Evolutionary conservation across 2,888 invertebrate genomes (phyloP), one percentile per base, ranked within the genome.

Genomic region (Cylloceria caligata): DNA sequence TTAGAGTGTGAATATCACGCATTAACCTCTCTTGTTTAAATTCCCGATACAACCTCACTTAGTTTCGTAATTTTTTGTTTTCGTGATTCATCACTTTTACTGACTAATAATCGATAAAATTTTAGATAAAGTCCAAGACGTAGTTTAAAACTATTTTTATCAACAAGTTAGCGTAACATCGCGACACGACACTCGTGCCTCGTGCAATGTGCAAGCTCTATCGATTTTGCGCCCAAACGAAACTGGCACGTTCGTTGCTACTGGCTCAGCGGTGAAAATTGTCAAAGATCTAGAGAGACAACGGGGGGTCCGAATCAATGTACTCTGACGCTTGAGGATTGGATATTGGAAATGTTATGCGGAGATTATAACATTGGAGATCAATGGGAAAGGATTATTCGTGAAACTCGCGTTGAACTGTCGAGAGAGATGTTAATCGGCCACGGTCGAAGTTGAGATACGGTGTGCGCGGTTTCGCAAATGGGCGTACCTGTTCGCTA

Each of bases 161-260:
- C 80, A 82, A 82, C 80, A 84, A 84, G 76, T 84, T 42, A 57
- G 5, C 39, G 16, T 71, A 30, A 76, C 42, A 52, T 47, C 24
- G 39, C 52, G 39, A 78, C 34, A 64, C 24, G 55, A 49, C 71
- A 57, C 57, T 81, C 67, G 76, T 60, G 72, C 64, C 73, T 77
- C 81, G 85, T 87, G 85, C 84, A 82, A 84, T 72, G 84, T 85
- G 84, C 84, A 78, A 24, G 85, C 81, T 85, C 84, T 89, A 89
- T 89, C 88, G 89, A 89, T 89, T 89, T 89, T 89, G 86, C 87
- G 86, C 87, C 83, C 83, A 85, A 85, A 84, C 80, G 74, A 85
- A 85, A 85, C 82, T 85, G 84, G 85, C 85, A 85, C 85, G 84
- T 86, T 85, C 83, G 81, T 49, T n/a, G 34, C 67, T 52, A 30